These are phyloP conservation scores for Uria aalge DNA, from an alignment of 2,113 vertebrate genomes.

Conservation along the genomic window DNA sequence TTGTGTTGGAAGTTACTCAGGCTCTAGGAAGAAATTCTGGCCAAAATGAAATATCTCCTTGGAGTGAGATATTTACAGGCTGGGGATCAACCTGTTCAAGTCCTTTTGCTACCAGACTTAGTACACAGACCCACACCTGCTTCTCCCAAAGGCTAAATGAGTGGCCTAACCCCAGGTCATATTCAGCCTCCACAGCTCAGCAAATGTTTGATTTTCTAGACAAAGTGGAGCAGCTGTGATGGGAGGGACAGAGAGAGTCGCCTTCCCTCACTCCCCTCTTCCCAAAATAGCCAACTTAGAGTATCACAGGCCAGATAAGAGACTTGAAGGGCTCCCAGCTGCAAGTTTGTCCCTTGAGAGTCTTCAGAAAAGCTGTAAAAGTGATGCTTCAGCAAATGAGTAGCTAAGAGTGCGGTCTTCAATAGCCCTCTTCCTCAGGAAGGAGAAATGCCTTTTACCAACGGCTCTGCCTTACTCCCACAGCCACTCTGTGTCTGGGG, in stretches of 20 bases:
- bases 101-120: not conserved
- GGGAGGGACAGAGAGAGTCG: not conserved
- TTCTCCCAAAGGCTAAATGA: not conserved
- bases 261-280: not conserved
- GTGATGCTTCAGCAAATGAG: constrained; percentile 19
- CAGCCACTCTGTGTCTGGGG: not conserved
- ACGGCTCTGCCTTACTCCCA: not conserved
- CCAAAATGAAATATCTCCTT: not conserved
- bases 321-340: constrained; percentile 55
- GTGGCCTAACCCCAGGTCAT: not conserved
- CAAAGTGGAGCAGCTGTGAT: not conserved
- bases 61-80: not conserved
- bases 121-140: not conserved
- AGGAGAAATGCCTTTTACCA: not conserved
- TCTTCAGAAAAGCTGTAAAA: not conserved
- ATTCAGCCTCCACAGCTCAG: not conserved
- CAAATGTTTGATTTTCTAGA: not conserved
- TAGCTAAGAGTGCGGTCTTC: not conserved
- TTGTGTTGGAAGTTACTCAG: not conserved
- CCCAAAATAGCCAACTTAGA: constrained; percentile 22
- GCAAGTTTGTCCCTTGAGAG: constrained; percentile 5
- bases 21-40: not conserved
- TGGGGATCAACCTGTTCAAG: not conserved
- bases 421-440: not conserved
- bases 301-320: not conserved